Conservation (phyloP, 2,113 vertebrate genomes). For the Catharus fuscescens region DNA sequence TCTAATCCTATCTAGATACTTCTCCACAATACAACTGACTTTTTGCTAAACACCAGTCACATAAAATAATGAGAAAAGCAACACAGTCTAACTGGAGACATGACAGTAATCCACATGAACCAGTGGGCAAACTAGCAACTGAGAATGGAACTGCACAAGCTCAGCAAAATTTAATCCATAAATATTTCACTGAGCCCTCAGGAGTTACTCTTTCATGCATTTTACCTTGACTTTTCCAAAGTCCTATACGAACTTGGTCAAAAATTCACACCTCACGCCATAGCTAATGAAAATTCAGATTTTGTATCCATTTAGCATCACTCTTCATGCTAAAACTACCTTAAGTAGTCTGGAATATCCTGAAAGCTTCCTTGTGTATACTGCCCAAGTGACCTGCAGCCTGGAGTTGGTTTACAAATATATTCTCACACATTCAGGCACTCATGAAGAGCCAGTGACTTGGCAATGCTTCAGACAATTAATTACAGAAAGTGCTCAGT, state of each 20-base stretch:
- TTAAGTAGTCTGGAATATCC: not conserved
- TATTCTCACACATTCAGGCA: not conserved
- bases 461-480: not conserved
- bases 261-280: not conserved
- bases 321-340: not conserved
- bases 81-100: not conserved
- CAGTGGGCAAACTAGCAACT: not conserved
- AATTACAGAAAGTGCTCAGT: not conserved
- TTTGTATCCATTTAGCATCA: not conserved
- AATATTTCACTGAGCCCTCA: not conserved
- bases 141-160: not conserved
- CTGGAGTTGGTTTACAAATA: not conserved
- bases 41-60: not conserved
- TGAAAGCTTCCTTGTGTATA: not conserved
- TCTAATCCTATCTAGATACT: not conserved
- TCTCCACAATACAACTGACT: not conserved
- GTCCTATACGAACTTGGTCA: not conserved
- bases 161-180: not conserved
- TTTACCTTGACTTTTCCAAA: not conserved
- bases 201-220: not conserved
- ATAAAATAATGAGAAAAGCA: not conserved
- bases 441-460: not conserved
- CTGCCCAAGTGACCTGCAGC: not conserved
- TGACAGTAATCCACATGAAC: not conserved
- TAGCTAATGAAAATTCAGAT: not conserved